Evolutionary conservation across 2,113 vertebrate genomes (phyloP).

Genomic region (Psephotus haematonotus): DNA sequence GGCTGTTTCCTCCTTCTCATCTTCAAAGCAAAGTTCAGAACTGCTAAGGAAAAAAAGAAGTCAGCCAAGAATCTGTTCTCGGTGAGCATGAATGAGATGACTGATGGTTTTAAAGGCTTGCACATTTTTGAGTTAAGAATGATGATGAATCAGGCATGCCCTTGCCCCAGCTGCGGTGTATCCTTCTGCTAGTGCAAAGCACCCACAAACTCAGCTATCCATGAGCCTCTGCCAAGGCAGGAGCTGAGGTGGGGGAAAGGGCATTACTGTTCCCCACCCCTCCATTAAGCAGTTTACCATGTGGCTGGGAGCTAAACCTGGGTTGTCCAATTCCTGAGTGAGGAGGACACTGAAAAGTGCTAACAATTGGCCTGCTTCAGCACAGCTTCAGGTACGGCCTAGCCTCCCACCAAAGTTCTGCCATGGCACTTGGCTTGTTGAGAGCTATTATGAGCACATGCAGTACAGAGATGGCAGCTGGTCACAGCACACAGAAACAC

Average conservation of each 20-base stretch:
- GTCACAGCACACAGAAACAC: background rate
- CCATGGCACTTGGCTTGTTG: background rate
- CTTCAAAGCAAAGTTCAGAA: conserved; percentile 24
- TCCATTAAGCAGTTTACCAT: background rate
- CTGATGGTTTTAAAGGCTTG: conserved; percentile 16
- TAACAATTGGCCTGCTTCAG: background rate
- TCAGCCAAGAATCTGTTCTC: conserved; percentile 48
- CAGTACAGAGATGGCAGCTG: background rate
- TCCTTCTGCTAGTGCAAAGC: background rate
- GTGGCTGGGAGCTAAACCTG: background rate
- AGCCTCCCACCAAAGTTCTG: background rate
- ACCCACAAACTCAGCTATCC: background rate
- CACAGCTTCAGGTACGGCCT: background rate
- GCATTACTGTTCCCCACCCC: background rate
- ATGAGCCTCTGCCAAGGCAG: background rate
- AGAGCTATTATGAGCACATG: background rate
- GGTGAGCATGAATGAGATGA: background rate
- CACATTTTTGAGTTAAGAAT: background rate
- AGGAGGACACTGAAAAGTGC: background rate
- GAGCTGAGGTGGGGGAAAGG: background rate
- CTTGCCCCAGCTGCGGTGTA: background rate
- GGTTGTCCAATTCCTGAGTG: background rate
- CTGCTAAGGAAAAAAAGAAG: background rate
- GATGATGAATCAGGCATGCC: background rate
- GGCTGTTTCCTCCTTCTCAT: conserved; percentile 9